Conservation (phyloP, 2,888 invertebrate species). For the Panzeria rudis region DNA sequence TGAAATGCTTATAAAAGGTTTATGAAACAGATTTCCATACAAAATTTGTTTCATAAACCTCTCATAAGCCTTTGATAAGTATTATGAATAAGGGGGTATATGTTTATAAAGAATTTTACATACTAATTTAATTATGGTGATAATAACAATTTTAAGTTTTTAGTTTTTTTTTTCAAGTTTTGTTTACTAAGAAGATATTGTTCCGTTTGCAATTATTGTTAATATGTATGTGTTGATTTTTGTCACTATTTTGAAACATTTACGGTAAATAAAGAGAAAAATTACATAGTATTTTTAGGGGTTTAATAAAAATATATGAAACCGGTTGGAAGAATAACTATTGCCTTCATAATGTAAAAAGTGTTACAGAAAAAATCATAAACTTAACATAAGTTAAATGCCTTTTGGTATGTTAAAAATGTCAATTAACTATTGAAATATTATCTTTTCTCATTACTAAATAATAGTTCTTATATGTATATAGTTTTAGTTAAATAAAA, state of each 20-base stretch:
- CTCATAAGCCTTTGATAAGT: too few species aligned
- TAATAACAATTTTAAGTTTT: conserved; percentile 55
- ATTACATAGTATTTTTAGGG: background rate
- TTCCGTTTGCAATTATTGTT: conserved; percentile 72
- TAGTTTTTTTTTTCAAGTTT: conserved; percentile 46
- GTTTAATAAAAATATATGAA: conserved; percentile 47
- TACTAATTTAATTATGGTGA: conserved; percentile 53
- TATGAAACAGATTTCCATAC: too few species aligned
- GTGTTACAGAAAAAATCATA: conserved; percentile 19
- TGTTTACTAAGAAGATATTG: conserved; percentile 65
- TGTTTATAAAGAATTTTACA: conserved; percentile 19
- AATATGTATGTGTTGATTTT: conserved; percentile 61
- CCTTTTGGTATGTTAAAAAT: conserved; percentile 54
- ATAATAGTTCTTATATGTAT: conserved; percentile 59
- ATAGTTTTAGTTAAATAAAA: conserved; percentile 41
- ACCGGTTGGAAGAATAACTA: conserved; percentile 68
- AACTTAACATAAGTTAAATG: conserved; percentile 60
- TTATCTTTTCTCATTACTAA: conserved; percentile 38
- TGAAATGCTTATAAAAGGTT: too few species aligned
- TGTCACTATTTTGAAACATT: conserved; percentile 27
- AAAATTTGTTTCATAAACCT: too few species aligned
- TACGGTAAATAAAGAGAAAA: conserved; percentile 6
- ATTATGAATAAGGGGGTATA: too few species aligned
- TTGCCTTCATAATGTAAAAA: conserved; percentile 33
- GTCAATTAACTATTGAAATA: conserved; percentile 8